A percentile compares a stretch with the other conserved stretches of the same genome.
Conservation (phyloP, 2,888 invertebrate genomes). For the Argyresthia albistria region DNA sequence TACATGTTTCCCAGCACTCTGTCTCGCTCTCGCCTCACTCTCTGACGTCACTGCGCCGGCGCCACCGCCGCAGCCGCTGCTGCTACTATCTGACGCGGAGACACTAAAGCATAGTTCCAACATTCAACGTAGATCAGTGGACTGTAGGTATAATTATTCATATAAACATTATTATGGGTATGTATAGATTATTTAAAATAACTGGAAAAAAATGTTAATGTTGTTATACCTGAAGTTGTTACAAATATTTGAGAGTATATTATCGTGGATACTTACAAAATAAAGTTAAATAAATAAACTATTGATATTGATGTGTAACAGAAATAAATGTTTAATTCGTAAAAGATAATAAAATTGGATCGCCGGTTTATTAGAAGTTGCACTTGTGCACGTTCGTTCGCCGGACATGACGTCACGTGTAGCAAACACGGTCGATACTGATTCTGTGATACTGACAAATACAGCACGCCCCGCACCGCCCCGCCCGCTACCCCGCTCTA, state of each 20-base stretch:
- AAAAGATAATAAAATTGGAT: constrained; percentile 49
- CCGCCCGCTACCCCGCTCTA: constrained; percentile 1
- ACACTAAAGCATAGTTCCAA: constrained; percentile 22
- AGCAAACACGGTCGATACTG: constrained; percentile 14
- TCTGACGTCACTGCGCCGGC: background rate
- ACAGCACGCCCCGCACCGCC: constrained; percentile 8
- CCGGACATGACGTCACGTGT: background rate
- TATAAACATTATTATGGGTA: constrained; percentile 47
- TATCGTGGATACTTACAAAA: constrained; percentile 44
- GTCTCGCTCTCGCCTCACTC: background rate
- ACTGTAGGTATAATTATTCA: constrained; percentile 51
- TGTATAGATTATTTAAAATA: constrained; percentile 60
- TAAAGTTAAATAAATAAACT: constrained; percentile 21
- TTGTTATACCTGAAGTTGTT: constrained; percentile 73
- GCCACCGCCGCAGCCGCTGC: background rate
- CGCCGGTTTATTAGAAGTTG: constrained; percentile 17
- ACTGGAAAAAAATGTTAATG: constrained; percentile 63
- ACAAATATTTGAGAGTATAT: constrained; percentile 73
- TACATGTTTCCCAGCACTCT: constrained; percentile 1
- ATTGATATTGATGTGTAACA: constrained; percentile 43
- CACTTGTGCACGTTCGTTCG: background rate
- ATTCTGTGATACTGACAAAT: constrained; percentile 34
- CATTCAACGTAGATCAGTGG: constrained; percentile 32
- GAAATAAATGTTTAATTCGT: constrained; percentile 21
- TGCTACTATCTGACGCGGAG: background rate